Evolutionary conservation across 1,140 invertebrate species (phyloP), one percentile per base, ranked within the genome.

Genomic region (Hermetia illucens): DNA sequence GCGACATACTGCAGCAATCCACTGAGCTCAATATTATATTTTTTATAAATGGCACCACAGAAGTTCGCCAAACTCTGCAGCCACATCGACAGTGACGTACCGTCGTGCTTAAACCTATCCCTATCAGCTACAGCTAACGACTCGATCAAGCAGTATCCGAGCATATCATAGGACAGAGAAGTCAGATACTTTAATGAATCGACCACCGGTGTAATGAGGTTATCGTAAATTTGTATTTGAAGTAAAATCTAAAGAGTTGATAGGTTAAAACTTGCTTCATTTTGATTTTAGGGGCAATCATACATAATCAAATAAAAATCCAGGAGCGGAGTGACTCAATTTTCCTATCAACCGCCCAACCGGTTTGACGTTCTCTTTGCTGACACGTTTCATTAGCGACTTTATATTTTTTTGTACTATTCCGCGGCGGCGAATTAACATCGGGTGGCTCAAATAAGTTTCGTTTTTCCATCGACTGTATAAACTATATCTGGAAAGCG

Each of bases 301-400:
- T 30, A 92, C 87, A 66, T 98, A 98, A 65, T 98, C 91, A 55
- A 98, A 97, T 1, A 98, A 65, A 47, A 93, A 82, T 17, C 85
- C 86, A 1, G 96, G 95, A 33, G 91, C 87, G 37, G 84, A 91
- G 57, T 98, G 94, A 21, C 89, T 93, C 13, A 98, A 68, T 70
- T 99, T 99, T 12, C 93, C 95, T 39, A 99, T 83, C 22, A 88
- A 79, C 40, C 96, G 66, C 5, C 96, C 94, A 37, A 93, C 83
- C 1, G 85, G 90, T 62, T 98, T 98, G 2, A 98, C 89, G 51
- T 93, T 98, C 63, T 99, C 96, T 60, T 98, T 99, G 49, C 88
- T 93, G 2, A 99, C 82, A 34, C 94, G 72, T 66, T 97, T 97
- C 86, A 98, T 94, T 5, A 96, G 83, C 43, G 89, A 90, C 54